Conservation (phyloP, 2,888 invertebrate genomes). For the Apodemia mormo region DNA sequence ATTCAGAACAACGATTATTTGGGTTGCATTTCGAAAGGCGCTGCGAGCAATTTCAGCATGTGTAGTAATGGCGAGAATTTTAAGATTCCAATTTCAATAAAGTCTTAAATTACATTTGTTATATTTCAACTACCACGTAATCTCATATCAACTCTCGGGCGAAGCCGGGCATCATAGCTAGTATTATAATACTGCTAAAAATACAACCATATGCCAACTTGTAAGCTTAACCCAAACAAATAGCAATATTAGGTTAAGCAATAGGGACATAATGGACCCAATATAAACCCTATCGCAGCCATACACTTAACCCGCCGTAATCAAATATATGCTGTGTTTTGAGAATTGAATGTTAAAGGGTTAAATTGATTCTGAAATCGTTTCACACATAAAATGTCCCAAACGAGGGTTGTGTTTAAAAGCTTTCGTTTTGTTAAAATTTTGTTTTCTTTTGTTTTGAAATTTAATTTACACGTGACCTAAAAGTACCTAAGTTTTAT, state of each 20-base stretch:
- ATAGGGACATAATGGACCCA: not conserved
- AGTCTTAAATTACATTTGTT: no score
- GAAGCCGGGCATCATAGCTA: no score
- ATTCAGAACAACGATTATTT: no score
- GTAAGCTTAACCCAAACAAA: not conserved
- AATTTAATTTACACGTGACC: not conserved
- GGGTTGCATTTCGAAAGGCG: no score
- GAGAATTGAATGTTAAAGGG: conserved; percentile 5
- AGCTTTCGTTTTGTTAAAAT: not conserved
- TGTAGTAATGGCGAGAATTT: no score
- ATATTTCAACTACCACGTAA: no score
- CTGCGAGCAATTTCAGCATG: no score
- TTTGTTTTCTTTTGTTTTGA: not conserved
- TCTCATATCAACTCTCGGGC: no score
- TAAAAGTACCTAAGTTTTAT: not conserved
- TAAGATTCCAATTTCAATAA: no score
- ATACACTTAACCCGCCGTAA: not conserved
- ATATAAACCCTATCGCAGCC: not conserved
- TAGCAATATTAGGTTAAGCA: not conserved
- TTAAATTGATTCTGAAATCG: conserved; percentile 14
- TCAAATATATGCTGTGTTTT: conserved; percentile 5
- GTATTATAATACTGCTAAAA: no score
- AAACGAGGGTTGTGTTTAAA: not conserved
- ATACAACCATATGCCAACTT: not conserved
- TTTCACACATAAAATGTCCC: not conserved